These are phyloP conservation scores for Dryoscopus gambensis DNA, from an alignment of 2,113 vertebrate species.

Conservation along the genomic window DNA sequence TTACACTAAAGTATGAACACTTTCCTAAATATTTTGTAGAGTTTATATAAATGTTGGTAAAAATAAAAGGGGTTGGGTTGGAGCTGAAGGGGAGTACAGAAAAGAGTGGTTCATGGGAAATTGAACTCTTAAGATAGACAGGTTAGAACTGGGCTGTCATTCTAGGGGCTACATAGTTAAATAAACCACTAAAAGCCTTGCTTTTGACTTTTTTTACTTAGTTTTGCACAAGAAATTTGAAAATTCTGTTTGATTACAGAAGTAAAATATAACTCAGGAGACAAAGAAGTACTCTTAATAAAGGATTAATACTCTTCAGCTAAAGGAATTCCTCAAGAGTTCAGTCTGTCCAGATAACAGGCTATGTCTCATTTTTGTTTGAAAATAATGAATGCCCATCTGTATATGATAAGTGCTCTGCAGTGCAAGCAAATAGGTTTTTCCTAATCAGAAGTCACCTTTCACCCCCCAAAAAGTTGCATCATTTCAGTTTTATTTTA, in stretches of 20 bases:
- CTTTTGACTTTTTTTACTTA: background rate
- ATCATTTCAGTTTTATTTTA: background rate
- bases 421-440: accelerated
- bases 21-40: background rate
- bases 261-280: background rate
- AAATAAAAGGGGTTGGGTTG: background rate
- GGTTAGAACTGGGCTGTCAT: background rate
- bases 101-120: background rate
- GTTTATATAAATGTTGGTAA: background rate
- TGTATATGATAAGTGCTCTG: background rate
- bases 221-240: background rate
- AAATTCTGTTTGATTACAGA: background rate
- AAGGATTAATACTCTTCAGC: background rate
- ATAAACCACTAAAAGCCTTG: background rate
- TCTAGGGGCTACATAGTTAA: background rate
- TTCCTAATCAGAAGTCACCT: background rate
- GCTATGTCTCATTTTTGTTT: background rate
- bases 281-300: background rate
- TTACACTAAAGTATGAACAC: background rate
- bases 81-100: background rate
- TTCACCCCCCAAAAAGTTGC: accelerated
- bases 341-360: background rate
- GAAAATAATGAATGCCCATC: background rate
- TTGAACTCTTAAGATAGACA: background rate
- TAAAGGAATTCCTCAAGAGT: background rate